Percentiles rank a stretch among this genome's conserved stretches.
phyloP scores from a whole-genome alignment of 2,113 vertebrate genomes.

The Sturnus vulgaris region DNA sequence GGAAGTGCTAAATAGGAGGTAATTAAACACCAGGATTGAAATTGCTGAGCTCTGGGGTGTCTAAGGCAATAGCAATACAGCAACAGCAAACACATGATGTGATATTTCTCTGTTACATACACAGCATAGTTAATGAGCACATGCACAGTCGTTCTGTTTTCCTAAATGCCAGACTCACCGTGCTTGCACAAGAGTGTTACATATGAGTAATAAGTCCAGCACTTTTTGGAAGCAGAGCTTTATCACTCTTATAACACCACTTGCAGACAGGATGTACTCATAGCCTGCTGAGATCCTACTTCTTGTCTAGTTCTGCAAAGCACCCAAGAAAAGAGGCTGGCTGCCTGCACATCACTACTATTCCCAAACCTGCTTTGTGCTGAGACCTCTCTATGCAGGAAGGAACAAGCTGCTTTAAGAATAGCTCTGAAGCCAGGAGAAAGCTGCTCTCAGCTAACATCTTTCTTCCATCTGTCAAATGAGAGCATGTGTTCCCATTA shows the following conservation, averaged over 20 bases:
- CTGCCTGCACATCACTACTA: background rate
- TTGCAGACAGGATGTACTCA: background rate
- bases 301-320: background rate
- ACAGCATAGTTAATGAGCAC: background rate
- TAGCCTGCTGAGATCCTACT: background rate
- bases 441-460: conserved; percentile 34
- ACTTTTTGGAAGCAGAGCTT: conserved; percentile 4
- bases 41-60: background rate
- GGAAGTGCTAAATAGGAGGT: background rate
- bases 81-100: background rate
- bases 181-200: background rate
- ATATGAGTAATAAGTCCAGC: background rate
- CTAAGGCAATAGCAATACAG: background rate
- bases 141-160: background rate
- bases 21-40: background rate
- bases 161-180: background rate
- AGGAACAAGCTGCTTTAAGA: conserved; percentile 41
- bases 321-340: background rate
- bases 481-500: conserved; percentile 32
- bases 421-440: conserved; percentile 23
- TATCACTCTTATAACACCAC: background rate
- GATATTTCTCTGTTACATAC: background rate
- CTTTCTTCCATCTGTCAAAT: conserved; percentile 55
- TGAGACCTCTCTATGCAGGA: background rate
- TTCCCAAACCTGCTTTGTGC: background rate